Evolutionary conservation across 2,113 vertebrate species (phyloP), one percentile per base, ranked within the genome.

Genomic region (Vanacampus margaritifer): DNA sequence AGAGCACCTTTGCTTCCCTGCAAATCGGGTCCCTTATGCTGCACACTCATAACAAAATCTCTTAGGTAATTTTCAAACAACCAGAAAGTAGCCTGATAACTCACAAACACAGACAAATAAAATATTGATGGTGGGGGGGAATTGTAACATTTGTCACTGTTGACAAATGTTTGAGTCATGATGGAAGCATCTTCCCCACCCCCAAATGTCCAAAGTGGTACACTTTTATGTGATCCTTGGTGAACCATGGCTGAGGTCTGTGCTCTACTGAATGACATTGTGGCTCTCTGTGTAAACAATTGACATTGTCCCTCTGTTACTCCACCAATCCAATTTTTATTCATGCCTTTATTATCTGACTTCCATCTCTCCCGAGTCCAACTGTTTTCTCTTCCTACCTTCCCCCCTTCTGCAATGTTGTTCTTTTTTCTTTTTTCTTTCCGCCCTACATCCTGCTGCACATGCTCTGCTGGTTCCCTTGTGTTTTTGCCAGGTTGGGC

Each of bases 401-500:
- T 36, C 26, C 9, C 24, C 45, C 28, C 17, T 26, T 14, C 13
- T 68, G 24, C 48, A 54, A 28, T 68, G 57, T 24, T 13, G 13
- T 54, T 26, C 28, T 5, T 39, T 65, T 48, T 5, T 39, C 63
- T 48, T 23, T 6, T 7, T 21, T 21, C 26, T 16, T 28, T 43
- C 46, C 36, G 66, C 50, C 57, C 48, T 26, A 12, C 53, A 56
- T 54, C 23, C 53, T 32, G 3, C 2, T 21, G 11, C 28, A 37
- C 64, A 56, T 62, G 46, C 78, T 67, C 35, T 21, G 16, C 14
- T 37, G 36, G 54, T 73, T 51, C 53, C 16, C 39, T 12, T 43
- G 24, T 50, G 12, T 64, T 16, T 63, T 64, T 51, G 26, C 69
- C 36, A 74, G 66, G 56, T 73, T 57, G 62, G 39, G 57, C 61